Base-by-base conservation (phyloP, 2,888 invertebrate species). In the Idaea aversata region DNA sequence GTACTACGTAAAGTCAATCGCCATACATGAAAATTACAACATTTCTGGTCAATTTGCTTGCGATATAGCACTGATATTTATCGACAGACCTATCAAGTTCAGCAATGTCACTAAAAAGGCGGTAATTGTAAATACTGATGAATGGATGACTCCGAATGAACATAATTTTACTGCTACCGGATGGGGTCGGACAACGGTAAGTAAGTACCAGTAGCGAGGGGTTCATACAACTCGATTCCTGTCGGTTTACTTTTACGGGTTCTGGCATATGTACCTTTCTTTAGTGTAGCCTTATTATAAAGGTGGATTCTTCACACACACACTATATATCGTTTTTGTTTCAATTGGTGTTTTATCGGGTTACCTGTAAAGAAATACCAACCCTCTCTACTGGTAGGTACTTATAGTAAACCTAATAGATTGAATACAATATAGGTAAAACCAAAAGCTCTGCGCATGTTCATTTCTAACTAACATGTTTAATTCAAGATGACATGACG, bases 131-230 rank as follows among this genome's bases (percentile, higher is more conserved):
- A 70, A 77, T 59, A 77, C 69, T 25, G 65, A 70, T 10, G 34
- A 57, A 0, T 83, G 82, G 80, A 78, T 80, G 80, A 74, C 70
- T 5, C 75, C 76, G 59, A 76, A 72, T 5, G 79, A 79, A 69
- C 7, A 10, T 13, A 73, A 47, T 0, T 78, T 84, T 64, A 64
- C 69, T n/a, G 83, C 76, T n/a, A 74, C 77, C 5, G 84, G 84
- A 5, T 85, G 84, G 84, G 84, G 84, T 25, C 75, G 75, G 61
- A 73, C 70, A 59, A 63, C 77, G 77, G 84, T 82, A 68, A 59
- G 57, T 57, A 4, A 6, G 25, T 25, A 25, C 25, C 25, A 25
- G 25, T 25, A 25, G 25, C 25, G 25, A 25, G 25, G 25, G 25
- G 25, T 25, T 25, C 25, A 3, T 25, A 25, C 25, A 25, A 25